These are phyloP conservation scores for Leucophenga maculata DNA, from an alignment of 2,888 invertebrate species.

Conservation along the genomic window DNA sequence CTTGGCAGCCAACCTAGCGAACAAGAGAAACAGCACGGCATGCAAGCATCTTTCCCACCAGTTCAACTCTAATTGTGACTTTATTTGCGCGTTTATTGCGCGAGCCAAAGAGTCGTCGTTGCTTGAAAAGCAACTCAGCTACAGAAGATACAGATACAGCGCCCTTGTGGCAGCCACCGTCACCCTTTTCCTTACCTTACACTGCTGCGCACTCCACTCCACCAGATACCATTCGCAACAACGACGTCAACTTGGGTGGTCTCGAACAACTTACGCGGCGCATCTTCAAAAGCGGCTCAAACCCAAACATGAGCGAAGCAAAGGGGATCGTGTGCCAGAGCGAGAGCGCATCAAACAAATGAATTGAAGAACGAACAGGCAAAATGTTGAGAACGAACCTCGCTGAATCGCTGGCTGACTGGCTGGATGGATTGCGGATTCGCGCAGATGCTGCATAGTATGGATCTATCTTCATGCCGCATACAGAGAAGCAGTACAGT, in stretches of 20 bases:
- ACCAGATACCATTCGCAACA: conserved; percentile 25
- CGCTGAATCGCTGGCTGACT: too few relatives aligned
- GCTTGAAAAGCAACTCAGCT: conserved; percentile 11
- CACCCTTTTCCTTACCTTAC: not conserved
- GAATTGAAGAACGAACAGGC: conserved; percentile 32
- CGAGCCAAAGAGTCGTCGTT: not conserved
- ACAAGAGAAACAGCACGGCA: too few relatives aligned
- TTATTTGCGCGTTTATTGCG: conserved; percentile 67
- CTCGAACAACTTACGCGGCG: conserved; percentile 69
- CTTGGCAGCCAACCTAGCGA: not conserved
- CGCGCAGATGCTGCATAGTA: not conserved
- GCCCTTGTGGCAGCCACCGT: conserved; percentile 26
- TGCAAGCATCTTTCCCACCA: conserved; percentile 53
- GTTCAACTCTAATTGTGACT: conserved; percentile 68
- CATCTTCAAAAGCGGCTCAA: conserved; percentile 68
- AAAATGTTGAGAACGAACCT: conserved; percentile 29
- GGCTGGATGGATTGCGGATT: too few relatives aligned
- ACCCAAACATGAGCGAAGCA: conserved; percentile 63
- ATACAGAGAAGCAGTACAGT: too few relatives aligned
- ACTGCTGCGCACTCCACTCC: not conserved
- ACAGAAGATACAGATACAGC: conserved; percentile 37
- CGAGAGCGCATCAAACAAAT: conserved; percentile 41
- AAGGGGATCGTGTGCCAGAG: not conserved
- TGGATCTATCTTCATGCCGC: not conserved
- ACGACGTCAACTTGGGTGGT: conserved; percentile 68